phyloP scores from a whole-genome alignment of 2,797 vertebrate species.

The Myotis pilosus region DNA sequence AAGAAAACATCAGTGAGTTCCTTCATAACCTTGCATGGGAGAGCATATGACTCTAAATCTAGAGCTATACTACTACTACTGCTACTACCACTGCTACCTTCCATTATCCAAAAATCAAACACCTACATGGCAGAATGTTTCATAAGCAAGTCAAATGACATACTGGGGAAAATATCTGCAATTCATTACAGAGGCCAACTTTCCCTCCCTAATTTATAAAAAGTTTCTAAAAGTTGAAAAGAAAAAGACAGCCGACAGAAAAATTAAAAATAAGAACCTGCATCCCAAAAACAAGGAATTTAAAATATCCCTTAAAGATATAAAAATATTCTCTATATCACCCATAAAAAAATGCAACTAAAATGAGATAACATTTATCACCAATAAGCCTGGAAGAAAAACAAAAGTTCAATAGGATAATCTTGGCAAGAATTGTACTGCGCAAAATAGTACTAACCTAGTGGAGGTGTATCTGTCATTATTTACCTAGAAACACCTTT shows the following conservation, averaged over 20 bases:
- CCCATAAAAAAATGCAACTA: neutral
- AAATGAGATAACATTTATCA: neutral
- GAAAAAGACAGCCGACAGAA: neutral
- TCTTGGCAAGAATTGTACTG: neutral
- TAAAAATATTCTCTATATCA: neutral
- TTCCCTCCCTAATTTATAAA: neutral
- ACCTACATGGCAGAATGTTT: neutral
- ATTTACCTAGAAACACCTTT: neutral
- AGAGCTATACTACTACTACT: neutral
- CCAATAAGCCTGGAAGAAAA: neutral
- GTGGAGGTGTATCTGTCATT: neutral
- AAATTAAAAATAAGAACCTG: neutral
- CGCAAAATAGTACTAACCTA: neutral
- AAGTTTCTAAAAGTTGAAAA: neutral
- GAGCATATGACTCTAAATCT: neutral
- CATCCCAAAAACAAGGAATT: neutral
- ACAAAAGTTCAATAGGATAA: neutral
- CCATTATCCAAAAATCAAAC: neutral
- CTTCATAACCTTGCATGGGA: neutral
- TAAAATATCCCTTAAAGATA: neutral
- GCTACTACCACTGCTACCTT: neutral
- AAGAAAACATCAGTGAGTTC: neutral
- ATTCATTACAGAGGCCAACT: neutral
- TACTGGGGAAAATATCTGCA: neutral
- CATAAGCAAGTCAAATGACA: slow-evolving; percentile 1